These are phyloP conservation scores for Prochilodus magdalenae DNA, from an alignment of 2,113 vertebrate genomes.

Conservation along the genomic window DNA sequence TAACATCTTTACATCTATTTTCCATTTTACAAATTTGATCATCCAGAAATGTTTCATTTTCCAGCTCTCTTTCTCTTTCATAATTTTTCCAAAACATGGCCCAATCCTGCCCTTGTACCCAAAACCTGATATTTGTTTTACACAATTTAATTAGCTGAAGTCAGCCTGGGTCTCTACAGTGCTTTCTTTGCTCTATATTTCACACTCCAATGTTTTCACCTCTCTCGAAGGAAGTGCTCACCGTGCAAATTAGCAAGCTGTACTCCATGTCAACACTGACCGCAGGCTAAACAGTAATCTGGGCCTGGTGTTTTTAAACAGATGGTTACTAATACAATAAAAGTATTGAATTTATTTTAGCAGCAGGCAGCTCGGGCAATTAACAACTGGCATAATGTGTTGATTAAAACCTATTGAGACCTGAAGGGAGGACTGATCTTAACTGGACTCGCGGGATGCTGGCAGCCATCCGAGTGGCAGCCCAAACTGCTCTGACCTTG, in stretches of 20 bases:
- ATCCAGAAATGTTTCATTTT: not conserved
- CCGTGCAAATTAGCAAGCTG: conserved; percentile 73
- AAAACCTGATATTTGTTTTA: conserved; percentile 9
- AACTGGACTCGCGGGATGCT: conserved; percentile 67
- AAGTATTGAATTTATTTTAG: conserved; percentile 83
- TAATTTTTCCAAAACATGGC: not conserved
- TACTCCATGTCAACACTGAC: conserved; percentile 73
- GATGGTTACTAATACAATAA: conserved; percentile 81
- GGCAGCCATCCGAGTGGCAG: conserved; percentile 62
- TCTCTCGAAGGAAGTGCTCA: conserved; percentile 56
- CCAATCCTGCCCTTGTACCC: not conserved
- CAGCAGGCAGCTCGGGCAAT: conserved; percentile 80
- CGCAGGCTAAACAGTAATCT: conserved; percentile 72
- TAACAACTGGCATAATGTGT: conserved; percentile 85
- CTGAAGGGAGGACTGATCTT: conserved; percentile 67
- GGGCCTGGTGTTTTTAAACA: conserved; percentile 77
- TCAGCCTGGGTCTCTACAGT: not conserved
- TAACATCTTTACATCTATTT: too few relatives aligned
- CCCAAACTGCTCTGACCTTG: conserved; percentile 66
- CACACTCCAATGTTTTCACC: conserved; percentile 47
- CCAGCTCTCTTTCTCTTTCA: not conserved
- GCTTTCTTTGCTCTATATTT: conserved; percentile 3
- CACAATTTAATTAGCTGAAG: conserved; percentile 24
- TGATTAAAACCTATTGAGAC: conserved; percentile 82
- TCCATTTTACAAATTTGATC: too few relatives aligned